Percentiles rank a stretch among this genome's conserved stretches.
phyloP scores from a whole-genome alignment of 1,140 invertebrate genomes.

The Andricus grossulariae region DNA sequence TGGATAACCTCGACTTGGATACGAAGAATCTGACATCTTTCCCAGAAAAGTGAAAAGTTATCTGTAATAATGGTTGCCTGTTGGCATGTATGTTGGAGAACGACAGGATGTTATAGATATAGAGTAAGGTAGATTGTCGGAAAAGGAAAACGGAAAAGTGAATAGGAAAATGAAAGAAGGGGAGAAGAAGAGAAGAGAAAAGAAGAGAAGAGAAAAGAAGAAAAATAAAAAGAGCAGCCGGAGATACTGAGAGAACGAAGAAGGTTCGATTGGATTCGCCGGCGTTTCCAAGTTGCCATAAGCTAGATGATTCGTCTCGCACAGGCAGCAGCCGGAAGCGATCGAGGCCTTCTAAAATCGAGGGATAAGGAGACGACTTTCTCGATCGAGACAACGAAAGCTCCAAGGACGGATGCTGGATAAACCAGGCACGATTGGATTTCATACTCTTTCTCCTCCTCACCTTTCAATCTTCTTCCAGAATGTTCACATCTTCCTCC shows the following conservation, averaged over 20 bases:
- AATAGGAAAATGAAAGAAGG: constrained; percentile 35
- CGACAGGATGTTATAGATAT: no score
- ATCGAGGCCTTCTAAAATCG: constrained; percentile 52
- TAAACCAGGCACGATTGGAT: constrained; percentile 58
- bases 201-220: background rate
- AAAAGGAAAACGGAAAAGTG: no score
- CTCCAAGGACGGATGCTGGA: constrained; percentile 47
- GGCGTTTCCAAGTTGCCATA: constrained; percentile 50
- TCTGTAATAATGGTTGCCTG: no score
- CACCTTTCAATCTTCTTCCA: constrained; percentile 45
- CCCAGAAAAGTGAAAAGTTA: no score
- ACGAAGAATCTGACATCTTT: no score
- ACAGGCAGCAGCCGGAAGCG: constrained; percentile 51
- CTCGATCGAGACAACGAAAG: constrained; percentile 58
- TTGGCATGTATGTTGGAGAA: no score
- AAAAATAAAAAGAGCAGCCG: constrained; percentile 31
- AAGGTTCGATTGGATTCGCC: constrained; percentile 54
- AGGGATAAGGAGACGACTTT: constrained; percentile 50
- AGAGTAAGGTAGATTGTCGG: no score
- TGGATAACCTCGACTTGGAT: no score
- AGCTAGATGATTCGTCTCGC: constrained; percentile 55
- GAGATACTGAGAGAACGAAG: constrained; percentile 36
- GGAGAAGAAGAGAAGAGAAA: background rate
- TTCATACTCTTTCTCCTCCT: constrained; percentile 46
- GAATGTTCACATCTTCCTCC: constrained; percentile 48